Evolutionary conservation across 2,888 invertebrate species (phyloP).

Genomic region (Pseudococcus jackbeardsleyi): DNA sequence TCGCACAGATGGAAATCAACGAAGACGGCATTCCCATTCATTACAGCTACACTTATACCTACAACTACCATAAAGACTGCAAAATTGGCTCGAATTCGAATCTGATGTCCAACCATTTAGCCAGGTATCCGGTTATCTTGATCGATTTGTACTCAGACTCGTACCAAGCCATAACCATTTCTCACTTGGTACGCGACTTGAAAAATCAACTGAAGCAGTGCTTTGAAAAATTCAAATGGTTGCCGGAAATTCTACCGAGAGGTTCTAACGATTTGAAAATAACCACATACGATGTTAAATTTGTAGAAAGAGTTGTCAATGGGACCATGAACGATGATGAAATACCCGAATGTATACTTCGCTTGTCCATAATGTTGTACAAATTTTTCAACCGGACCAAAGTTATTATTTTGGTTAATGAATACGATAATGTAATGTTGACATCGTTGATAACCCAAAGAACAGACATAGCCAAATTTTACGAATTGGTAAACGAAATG

Average conservation of each 20-base stretch:
- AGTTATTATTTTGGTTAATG: background rate
- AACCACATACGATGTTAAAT: background rate
- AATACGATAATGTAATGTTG: background rate
- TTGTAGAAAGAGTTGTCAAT: background rate
- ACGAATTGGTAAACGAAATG: constrained; percentile 1
- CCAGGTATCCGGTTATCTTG: background rate
- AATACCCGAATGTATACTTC: background rate
- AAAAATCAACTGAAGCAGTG: background rate
- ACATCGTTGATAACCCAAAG: background rate
- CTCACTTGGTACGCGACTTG: background rate
- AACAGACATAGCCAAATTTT: background rate
- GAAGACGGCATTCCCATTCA: background rate
- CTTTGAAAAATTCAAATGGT: constrained; percentile 27
- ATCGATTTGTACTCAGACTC: background rate
- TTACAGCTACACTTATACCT: background rate
- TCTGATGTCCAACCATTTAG: background rate
- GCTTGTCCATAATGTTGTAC: background rate
- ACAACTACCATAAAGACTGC: background rate
- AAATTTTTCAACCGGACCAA: constrained; percentile 16
- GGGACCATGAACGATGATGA: background rate
- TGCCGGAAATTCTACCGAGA: background rate
- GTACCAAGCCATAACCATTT: background rate
- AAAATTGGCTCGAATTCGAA: background rate
- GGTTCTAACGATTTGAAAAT: background rate
- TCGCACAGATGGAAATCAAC: constrained; percentile 2